These are phyloP conservation scores for Microctonus aethiopoides DNA, from an alignment of 2,888 invertebrate species.

Conservation along the genomic window DNA sequence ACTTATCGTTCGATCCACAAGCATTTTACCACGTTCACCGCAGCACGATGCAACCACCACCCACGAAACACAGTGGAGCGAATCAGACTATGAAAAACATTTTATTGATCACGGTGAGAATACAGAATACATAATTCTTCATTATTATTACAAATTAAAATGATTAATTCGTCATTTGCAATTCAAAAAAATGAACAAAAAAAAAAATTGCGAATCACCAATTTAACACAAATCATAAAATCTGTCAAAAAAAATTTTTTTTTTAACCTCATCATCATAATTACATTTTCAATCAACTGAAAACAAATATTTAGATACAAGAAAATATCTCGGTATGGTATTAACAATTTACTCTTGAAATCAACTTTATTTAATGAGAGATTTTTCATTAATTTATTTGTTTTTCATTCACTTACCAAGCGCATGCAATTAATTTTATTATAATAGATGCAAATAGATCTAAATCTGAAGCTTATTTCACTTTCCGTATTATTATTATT, in stretches of 20 bases:
- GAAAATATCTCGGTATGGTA: conserved; percentile 9
- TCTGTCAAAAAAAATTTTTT: conserved; percentile 8
- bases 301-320: not conserved
- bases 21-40: conserved; percentile 65
- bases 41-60: conserved; percentile 69
- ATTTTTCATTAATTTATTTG: not conserved
- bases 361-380: not conserved
- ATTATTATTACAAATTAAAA: not conserved
- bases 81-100: conserved; percentile 90
- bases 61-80: conserved; percentile 82
- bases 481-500: not conserved
- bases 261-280: conserved; percentile 2
- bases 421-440: not conserved
- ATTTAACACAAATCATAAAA: not conserved
- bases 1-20: conserved; percentile 78
- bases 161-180: not conserved
- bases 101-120: conserved; percentile 85
- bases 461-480: not conserved
- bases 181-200: not conserved
- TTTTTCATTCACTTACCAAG: not conserved
- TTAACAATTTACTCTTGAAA: not conserved
- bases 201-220: conserved; percentile 19
- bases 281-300: not conserved
- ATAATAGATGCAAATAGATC: not conserved
- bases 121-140: not conserved